Percentiles rank a stretch among this genome's conserved stretches.
Conservation (phyloP, 92 coral and sea anemone genomes). For the Metridium senile region DNA sequence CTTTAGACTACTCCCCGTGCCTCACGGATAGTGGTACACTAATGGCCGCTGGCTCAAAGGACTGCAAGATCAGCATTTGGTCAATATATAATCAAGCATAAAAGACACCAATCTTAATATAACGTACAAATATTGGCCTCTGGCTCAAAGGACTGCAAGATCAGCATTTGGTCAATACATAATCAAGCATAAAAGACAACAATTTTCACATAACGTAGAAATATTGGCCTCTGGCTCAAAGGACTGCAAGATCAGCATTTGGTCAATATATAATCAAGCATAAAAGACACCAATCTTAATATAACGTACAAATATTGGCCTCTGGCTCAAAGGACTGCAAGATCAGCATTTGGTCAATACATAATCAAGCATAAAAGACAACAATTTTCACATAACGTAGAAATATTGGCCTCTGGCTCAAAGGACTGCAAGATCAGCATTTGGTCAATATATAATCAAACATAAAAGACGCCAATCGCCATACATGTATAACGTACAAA, state of each 20-base stretch:
- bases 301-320: conserved; percentile 33
- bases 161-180: conserved; percentile 94
- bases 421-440: conserved; percentile 52
- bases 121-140: conserved; percentile 94
- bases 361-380: neutral
- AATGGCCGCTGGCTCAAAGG: conserved; percentile 94
- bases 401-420: conserved; percentile 35
- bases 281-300: neutral
- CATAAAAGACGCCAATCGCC: neutral
- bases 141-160: conserved; percentile 89
- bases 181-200: neutral
- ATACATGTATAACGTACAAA: neutral
- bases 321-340: conserved; percentile 90
- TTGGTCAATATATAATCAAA: conserved; percentile 88
- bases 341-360: conserved; percentile 9
- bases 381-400: neutral
- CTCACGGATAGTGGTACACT: conserved; percentile 53
- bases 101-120: neutral
- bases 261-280: neutral
- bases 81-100: conserved; percentile 69
- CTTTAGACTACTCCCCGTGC: conserved; percentile 76
- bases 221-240: conserved; percentile 82
- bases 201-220: neutral
- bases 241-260: conserved; percentile 61
- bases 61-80: conserved; percentile 93